Base-by-base conservation (phyloP, 2,888 invertebrate species). In the Ischnus inquisitorius region DNA sequence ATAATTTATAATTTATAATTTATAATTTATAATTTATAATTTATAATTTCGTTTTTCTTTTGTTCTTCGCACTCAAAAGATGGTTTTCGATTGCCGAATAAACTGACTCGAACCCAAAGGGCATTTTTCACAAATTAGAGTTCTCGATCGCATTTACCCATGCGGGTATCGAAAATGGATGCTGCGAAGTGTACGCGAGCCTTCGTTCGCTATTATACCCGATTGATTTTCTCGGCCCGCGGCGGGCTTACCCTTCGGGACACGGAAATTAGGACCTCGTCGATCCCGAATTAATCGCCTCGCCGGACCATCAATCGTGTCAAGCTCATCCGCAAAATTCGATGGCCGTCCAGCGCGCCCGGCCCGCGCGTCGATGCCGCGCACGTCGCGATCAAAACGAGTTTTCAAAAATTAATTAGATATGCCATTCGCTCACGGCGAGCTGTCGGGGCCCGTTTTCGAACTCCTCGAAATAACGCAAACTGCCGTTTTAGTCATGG, bases 201-300 rank as follows among this genome's bases (percentile, higher is more conserved):
- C 54, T 43, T 22, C 54, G 54, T 2, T 54, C 54, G 22, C 71
- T 51, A 67, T n/a, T 68, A 48, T 51, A 43, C 34, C 34, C 19
- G 19, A 72, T 68, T 80, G 82, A 89, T 87, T 89, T 88, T 76
- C 72, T 69, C 48, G 71, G 60, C 46, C 60, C 86, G 74, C 68
- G 82, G 34, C 34, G 34, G 34, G 34, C 34, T 83, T 87, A 87
- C 83, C 86, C 88, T 86, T 78, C 76, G 85, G 85, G 82, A 83
- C 62, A 82, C 28, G 77, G 72, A 83, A 91, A 91, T 91, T 90
- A 87, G 83, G 85, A 46, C 62, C 54, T 83, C 86, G 83, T 88
- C 88, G 87, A 89, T 88, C 83, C 62, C 87, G 81, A 90, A 91
- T 91, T 91, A 88, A 77, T 87, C 90, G 90, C 90, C 62, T 81